Conservation (phyloP, 2,113 vertebrate genomes). For the Mystacornis crossleyi region DNA sequence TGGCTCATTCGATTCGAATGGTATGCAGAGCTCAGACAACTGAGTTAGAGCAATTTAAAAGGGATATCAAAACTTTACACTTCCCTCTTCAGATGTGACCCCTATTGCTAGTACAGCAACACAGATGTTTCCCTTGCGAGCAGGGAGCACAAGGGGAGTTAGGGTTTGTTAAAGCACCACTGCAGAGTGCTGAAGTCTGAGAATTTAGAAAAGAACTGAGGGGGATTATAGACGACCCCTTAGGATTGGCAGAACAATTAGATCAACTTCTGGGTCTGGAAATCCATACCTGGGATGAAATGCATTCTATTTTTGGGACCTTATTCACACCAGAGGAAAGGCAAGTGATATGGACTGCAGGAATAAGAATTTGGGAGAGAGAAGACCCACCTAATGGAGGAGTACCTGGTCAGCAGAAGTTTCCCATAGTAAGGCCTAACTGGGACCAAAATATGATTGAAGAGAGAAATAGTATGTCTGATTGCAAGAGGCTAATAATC, state of each 20-base stretch:
- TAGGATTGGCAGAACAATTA: neutral
- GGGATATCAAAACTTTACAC: neutral
- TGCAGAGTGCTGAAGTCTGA: neutral
- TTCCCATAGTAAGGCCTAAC: neutral
- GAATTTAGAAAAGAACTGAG: neutral
- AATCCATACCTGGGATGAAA: neutral
- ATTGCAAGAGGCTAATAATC: neutral
- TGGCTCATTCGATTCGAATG: neutral
- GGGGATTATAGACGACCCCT: neutral
- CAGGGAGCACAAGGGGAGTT: neutral
- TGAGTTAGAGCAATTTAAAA: neutral
- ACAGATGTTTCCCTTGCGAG: neutral
- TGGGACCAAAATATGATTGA: neutral
- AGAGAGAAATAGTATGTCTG: neutral
- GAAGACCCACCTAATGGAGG: neutral
- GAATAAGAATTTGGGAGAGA: neutral
- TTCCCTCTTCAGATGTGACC: neutral
- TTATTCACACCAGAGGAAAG: neutral
- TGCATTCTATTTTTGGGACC: neutral
- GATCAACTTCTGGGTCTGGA: neutral
- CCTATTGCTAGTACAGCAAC: neutral
- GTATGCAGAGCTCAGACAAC: neutral
- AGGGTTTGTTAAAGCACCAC: neutral
- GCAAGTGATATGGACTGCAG: neutral
- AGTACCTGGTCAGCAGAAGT: neutral